Percentiles rank a stretch among this genome's conserved stretches.
These are phyloP conservation scores for Pao palembangensis DNA, from an alignment of 2,113 vertebrate genomes.

Conservation along the genomic window DNA sequence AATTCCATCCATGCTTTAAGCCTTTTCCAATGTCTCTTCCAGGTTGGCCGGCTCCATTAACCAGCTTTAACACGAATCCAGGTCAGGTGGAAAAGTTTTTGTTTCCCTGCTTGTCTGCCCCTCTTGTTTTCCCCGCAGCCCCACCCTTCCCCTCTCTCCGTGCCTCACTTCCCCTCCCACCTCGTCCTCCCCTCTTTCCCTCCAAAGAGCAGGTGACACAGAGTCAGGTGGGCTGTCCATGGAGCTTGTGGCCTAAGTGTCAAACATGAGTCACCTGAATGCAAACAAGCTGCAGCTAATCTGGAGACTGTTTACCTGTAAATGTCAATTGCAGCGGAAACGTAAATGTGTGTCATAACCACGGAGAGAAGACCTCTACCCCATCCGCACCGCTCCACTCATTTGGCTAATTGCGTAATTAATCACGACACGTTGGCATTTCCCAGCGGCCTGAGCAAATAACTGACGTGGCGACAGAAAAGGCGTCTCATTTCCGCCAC, in stretches of 20 bases:
- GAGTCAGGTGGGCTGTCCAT: conserved; percentile 20
- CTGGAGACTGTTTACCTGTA: conserved; percentile 53
- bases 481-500: conserved; percentile 64
- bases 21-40: too few relatives aligned
- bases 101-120: background rate
- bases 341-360: conserved; percentile 26
- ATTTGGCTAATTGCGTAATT: conserved; percentile 71
- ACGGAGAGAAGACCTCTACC: conserved; percentile 16
- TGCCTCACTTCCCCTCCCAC: conserved; percentile 13
- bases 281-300: conserved; percentile 64
- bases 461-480: conserved; percentile 71
- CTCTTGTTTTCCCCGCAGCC: background rate
- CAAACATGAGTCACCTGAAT: conserved; percentile 52
- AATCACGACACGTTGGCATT: conserved; percentile 68
- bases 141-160: background rate
- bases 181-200: background rate
- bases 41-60: too few relatives aligned
- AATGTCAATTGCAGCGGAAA: conserved; percentile 35
- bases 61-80: background rate
- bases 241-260: conserved; percentile 27
- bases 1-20: too few relatives aligned
- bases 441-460: conserved; percentile 86
- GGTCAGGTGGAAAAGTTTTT: background rate
- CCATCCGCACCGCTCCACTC: conserved; percentile 40
- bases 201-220: conserved; percentile 50